Evolutionary conservation across 2,797 vertebrate species (phyloP), one percentile per base, ranked within the genome.

Genomic region (Pteronotus mesoamericanus): DNA sequence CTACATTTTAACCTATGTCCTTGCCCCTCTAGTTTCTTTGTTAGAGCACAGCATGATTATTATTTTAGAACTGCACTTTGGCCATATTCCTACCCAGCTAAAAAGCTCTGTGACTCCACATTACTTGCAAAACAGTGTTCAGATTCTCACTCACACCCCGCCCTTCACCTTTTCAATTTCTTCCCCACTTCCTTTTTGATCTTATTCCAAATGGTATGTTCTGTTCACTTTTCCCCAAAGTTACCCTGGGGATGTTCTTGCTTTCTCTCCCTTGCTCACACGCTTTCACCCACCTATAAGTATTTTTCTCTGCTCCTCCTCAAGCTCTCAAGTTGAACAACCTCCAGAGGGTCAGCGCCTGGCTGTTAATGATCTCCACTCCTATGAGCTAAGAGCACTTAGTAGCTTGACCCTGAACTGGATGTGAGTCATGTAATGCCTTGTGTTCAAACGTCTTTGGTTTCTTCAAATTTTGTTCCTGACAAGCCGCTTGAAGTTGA

Each of bases 401-500:
- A 34, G 21, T 37, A 12, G 16, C 71, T 78, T 78, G 51, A 61
- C 92, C 59, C 46, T 57, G 2, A 39, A 15, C n/a, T 74, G 68
- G n/a, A 69, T 22, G 2, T 77, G 75, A 26, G 26, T 95, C 68
- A 14, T 26, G 7, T n/a, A 48, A 66, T 37, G 5, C 21, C 24
- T 72, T 59, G 14, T 48, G 4, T 72, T 88, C 86, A 64, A 6
- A 16, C 18, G 1, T 39, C 64, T 89, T 80, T 90, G 22, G 37
- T 75, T 88, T 79, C 92, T 92, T 79, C 55, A 84, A 94, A 95
- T 91, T 86, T 46, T 80, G 29, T 34, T 59, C 64, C 59, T 51
- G n/a, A 68, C 64, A 79, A 48, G 22, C 51, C 18, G 59, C 51
- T 92, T 77, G 83, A 44, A 86, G 37, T 61, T 44, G 48, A 46